These are phyloP conservation scores for Seira musarum DNA, from an alignment of 2,888 invertebrate genomes.

Conservation along the genomic window DNA sequence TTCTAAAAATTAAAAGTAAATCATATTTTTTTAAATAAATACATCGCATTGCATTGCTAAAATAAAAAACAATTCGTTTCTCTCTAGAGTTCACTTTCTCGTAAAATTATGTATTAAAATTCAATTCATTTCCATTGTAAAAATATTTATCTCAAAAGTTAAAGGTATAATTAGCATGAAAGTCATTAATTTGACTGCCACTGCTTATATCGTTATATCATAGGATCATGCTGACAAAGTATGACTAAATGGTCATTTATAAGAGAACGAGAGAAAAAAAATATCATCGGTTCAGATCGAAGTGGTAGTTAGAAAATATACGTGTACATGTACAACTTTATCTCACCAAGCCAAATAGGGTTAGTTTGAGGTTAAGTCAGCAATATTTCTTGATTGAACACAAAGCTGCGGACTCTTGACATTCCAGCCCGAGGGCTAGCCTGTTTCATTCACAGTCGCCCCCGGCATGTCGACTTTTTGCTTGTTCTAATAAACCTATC, in stretches of 20 bases:
- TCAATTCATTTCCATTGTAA: too few relatives aligned
- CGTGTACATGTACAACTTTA: neutral
- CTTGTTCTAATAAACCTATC: neutral
- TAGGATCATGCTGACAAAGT: constrained; percentile 47
- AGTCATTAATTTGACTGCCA: constrained; percentile 55
- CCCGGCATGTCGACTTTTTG: neutral
- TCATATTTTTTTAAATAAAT: neutral
- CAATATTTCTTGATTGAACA: constrained; percentile 60
- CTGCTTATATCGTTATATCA: neutral
- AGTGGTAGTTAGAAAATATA: too few relatives aligned
- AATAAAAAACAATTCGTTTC: too few relatives aligned
- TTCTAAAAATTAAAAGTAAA: too few relatives aligned
- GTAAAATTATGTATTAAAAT: too few relatives aligned
- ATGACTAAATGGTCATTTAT: constrained; percentile 3
- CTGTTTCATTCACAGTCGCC: constrained; percentile 36
- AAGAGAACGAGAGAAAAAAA: too few relatives aligned
- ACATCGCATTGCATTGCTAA: too few relatives aligned
- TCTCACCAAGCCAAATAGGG: neutral
- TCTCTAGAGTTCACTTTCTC: too few relatives aligned
- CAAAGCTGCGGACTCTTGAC: constrained; percentile 56
- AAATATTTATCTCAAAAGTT: too few relatives aligned
- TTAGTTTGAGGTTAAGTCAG: constrained; percentile 11
- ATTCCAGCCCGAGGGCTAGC: constrained; percentile 36
- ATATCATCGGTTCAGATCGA: too few relatives aligned
- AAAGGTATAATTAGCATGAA: constrained; percentile 50